phyloP scores from a whole-genome alignment of 1,140 invertebrate genomes.

The Drosophila lowei region DNA sequence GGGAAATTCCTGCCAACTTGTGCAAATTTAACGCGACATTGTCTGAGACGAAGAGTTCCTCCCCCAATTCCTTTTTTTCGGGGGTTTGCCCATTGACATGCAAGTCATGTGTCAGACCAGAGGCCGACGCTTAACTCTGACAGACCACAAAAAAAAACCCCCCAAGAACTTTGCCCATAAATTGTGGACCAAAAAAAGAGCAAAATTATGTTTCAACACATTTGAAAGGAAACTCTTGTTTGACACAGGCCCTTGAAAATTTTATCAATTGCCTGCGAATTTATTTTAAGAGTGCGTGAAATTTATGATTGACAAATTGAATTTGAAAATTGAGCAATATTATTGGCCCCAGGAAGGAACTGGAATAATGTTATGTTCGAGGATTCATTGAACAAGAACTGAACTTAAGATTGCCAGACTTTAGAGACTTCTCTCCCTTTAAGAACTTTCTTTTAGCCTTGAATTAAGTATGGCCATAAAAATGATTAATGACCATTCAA shows the following conservation, averaged over 20 bases:
- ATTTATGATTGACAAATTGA: slow-evolving; percentile 81
- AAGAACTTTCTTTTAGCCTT: slow-evolving; percentile 12
- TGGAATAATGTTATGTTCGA: not conserved
- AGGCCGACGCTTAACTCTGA: slow-evolving; percentile 77
- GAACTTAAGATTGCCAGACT: too few relatives aligned
- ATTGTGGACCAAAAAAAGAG: slow-evolving; percentile 47
- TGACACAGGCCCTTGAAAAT: slow-evolving; percentile 36
- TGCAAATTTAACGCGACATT: slow-evolving; percentile 79
- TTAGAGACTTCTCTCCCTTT: slow-evolving; percentile 3
- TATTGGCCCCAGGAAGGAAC: not conserved
- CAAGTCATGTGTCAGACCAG: slow-evolving; percentile 75
- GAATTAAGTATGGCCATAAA: slow-evolving; percentile 23
- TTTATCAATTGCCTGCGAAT: slow-evolving; percentile 73
- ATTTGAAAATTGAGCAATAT: slow-evolving; percentile 58
- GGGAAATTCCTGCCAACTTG: slow-evolving; percentile 58
- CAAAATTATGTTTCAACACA: slow-evolving; percentile 44
- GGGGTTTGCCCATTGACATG: slow-evolving; percentile 64
- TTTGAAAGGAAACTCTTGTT: slow-evolving; percentile 43
- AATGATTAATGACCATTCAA: slow-evolving; percentile 57
- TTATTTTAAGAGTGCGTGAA: slow-evolving; percentile 79
- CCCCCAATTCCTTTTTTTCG: slow-evolving; percentile 8
- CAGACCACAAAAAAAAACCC: slow-evolving; percentile 44
- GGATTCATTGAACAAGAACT: too few relatives aligned
- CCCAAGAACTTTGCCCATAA: slow-evolving; percentile 62
- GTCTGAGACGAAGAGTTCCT: slow-evolving; percentile 35